phyloP scores from a whole-genome alignment of 2,113 vertebrate species.

The Myocastor coypus region DNA sequence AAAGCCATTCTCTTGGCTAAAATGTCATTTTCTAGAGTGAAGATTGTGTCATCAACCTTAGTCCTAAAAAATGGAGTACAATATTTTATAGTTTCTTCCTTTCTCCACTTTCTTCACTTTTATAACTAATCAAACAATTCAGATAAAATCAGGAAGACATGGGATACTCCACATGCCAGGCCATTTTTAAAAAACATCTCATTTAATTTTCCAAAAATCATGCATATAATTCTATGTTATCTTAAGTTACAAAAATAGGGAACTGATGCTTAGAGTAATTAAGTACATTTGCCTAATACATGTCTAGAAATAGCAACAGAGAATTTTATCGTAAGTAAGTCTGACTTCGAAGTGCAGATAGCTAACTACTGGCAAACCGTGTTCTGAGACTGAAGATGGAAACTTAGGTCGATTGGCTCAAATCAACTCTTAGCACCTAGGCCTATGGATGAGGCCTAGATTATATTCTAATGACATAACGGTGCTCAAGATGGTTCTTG shows the following conservation, averaged over 20 bases:
- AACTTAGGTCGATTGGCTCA: not conserved
- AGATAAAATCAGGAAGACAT: slow-evolving; percentile 20
- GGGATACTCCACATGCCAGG: not conserved
- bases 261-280: not conserved
- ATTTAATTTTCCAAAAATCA: not conserved
- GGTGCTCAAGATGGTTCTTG: not conserved
- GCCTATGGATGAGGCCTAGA: not conserved
- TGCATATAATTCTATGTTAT: not conserved
- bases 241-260: not conserved
- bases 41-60: not conserved
- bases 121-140: not conserved
- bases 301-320: not conserved
- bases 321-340: not conserved
- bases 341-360: not conserved
- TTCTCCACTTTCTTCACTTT: not conserved
- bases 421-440: not conserved
- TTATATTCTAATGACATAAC: not conserved
- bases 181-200: slow-evolving; percentile 23
- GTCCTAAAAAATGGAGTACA: not conserved
- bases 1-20: not conserved
- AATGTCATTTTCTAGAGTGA: slow-evolving; percentile 6
- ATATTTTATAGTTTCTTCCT: not conserved
- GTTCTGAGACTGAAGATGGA: not conserved
- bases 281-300: slow-evolving; percentile 22
- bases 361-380: not conserved